Conservation (phyloP, 1,140 invertebrate species). For the Ladona fulva region DNA sequence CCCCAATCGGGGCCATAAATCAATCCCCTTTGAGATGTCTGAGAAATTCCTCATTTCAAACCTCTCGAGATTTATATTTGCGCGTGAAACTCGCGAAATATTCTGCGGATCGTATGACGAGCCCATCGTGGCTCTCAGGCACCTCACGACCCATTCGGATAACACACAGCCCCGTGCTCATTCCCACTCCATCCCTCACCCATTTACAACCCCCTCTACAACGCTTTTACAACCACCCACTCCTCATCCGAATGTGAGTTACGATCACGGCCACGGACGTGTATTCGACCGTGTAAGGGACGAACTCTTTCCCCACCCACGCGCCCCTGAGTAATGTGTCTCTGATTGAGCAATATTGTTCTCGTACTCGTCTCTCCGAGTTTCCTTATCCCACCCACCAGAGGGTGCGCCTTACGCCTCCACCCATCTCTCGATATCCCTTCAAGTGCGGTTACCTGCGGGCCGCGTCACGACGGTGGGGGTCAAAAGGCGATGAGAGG, state of each 20-base stretch:
- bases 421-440: background rate
- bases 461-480: background rate
- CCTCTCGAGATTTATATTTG: too few species aligned
- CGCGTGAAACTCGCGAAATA: too few species aligned
- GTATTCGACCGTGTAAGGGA: background rate
- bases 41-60: too few species aligned
- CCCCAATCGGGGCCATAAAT: too few species aligned
- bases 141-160: background rate
- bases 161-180: background rate
- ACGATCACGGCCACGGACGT: background rate
- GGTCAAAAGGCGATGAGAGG: background rate
- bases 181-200: background rate
- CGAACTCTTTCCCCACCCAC: background rate
- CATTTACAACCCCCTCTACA: background rate
- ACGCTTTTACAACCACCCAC: background rate
- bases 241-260: background rate
- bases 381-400: background rate
- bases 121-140: background rate
- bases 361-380: background rate
- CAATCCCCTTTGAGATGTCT: too few species aligned
- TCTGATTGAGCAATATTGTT: conserved; percentile 10
- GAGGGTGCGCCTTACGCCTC: background rate
- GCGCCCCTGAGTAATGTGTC: background rate
- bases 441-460: background rate
- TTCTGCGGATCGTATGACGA: too few species aligned